Evolutionary conservation across 2,797 vertebrate genomes (phyloP), one percentile per base, ranked within the genome.

Genomic region (Microchirus variegatus): DNA sequence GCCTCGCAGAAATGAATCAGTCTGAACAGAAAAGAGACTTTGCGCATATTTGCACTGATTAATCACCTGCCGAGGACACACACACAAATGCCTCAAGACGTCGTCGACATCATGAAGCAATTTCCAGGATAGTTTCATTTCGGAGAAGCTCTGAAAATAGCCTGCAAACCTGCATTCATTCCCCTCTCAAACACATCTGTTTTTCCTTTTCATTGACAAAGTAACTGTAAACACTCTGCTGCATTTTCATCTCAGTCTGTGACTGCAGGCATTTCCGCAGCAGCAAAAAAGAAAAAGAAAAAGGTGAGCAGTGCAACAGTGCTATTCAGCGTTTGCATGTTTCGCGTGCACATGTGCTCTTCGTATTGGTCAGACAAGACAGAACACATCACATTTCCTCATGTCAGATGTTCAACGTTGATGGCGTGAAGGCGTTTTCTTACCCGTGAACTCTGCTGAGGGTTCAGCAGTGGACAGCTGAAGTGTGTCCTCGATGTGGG

Each of bases 401-500:
- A 22, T 14, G 18, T 22, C 46, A 49, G 14, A 16, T 3, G 44
- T 46, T 10, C 1, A 9, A 8, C 4, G 5, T 5, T 6, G 10
- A 11, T 3, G 49, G 9, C n/a, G 17, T 12, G 11, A 38, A 13
- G 10, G 9, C 2, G 37, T 41, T 11, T 11, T 53, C 52, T 53
- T 8, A 99, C 98, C 95, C 76, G 95, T 89, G 82, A 94, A 95
- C 62, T 97, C 94, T 2, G 93, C 91, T 0, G 93, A 88, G 0
- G 93, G 93, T 59, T 96, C 95, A 31, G 94, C 87, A 19, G 93
- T 85, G 0, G 89, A 90, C 78, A 98, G 88, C 77, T 91, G 94
- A 72, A 99, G 90, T 1, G 94, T 98, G 56, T 87, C 92, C 52
- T 98, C 96, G 2, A 99, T 93, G 88, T 99, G 98, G 79, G 94